phyloP scores from a whole-genome alignment of 1,140 invertebrate genomes.

The Leptopilina clavipes region DNA sequence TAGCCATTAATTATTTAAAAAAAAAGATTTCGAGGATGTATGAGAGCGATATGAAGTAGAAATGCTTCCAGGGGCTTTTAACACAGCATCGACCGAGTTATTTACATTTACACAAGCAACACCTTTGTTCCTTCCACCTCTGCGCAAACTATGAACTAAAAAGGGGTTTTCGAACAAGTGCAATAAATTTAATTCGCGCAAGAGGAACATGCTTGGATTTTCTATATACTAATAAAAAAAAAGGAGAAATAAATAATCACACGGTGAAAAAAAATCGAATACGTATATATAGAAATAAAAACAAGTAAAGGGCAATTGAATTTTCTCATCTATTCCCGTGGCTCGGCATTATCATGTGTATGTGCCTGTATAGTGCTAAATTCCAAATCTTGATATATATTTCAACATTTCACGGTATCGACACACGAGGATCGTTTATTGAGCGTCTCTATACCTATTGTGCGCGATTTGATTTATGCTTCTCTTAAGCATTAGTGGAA shows the following conservation, averaged over 20 bases:
- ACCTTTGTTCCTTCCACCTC: slow-evolving; percentile 15
- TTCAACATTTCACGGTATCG: slow-evolving; percentile 14
- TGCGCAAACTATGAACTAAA: not conserved
- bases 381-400: slow-evolving; percentile 14
- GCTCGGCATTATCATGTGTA: not conserved
- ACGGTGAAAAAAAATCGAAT: too few relatives aligned
- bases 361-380: not conserved
- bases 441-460: slow-evolving; percentile 19
- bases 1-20: not conserved
- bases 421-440: slow-evolving; percentile 22
- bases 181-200: not conserved
- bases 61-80: not conserved
- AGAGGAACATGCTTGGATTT: not conserved
- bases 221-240: too few relatives aligned
- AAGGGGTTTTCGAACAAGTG: not conserved
- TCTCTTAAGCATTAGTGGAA: slow-evolving; percentile 24
- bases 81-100: not conserved
- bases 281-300: too few relatives aligned
- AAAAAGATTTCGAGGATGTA: slow-evolving; percentile 7
- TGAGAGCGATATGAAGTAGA: not conserved
- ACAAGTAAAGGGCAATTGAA: too few relatives aligned
- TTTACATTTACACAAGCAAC: slow-evolving; percentile 24
- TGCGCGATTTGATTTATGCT: slow-evolving; percentile 11
- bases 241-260: too few relatives aligned
- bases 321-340: not conserved